Evolutionary conservation across 2,888 invertebrate species (phyloP).

Genomic region (Dorcus parallelipipedus): DNA sequence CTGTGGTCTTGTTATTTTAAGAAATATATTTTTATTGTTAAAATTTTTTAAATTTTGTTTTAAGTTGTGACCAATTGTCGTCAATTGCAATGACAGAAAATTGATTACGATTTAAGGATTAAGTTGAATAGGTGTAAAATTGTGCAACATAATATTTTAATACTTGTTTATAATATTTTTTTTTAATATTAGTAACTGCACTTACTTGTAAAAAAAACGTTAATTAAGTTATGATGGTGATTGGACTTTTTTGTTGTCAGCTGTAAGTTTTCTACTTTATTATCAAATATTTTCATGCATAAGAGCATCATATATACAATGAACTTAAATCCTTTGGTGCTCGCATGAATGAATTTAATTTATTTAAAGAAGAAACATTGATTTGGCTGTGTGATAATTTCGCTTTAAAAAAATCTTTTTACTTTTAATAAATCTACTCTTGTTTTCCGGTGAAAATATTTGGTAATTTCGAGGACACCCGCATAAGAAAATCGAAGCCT

Average conservation of each 20-base stretch:
- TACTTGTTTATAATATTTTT: slow-evolving; percentile 11
- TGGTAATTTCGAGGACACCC: slow-evolving; percentile 16
- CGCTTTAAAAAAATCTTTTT: slow-evolving; percentile 25
- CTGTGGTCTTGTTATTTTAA: too few species aligned
- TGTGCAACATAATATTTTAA: slow-evolving; percentile 13
- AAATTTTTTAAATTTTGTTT: too few species aligned
- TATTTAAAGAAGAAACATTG: not conserved
- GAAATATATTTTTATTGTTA: too few species aligned
- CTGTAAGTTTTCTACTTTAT: slow-evolving; percentile 1
- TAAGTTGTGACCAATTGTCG: too few species aligned
- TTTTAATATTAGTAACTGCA: slow-evolving; percentile 6
- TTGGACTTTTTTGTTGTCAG: slow-evolving; percentile 10
- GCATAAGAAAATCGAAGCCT: slow-evolving; percentile 26
- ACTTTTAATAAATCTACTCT: not conserved
- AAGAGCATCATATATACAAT: not conserved
- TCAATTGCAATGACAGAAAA: too few species aligned
- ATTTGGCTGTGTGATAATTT: slow-evolving; percentile 39
- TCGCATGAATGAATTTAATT: too few species aligned
- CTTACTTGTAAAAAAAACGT: slow-evolving; percentile 2
- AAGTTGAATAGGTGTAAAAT: not conserved
- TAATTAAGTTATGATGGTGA: slow-evolving; percentile 14
- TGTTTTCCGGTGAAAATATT: slow-evolving; percentile 16
- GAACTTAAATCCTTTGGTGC: too few species aligned
- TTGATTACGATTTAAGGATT: too few species aligned
- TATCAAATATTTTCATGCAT: slow-evolving; percentile 14